These are phyloP conservation scores for Hylaeus anthracinus DNA, from an alignment of 1,140 invertebrate genomes.

Conservation along the genomic window DNA sequence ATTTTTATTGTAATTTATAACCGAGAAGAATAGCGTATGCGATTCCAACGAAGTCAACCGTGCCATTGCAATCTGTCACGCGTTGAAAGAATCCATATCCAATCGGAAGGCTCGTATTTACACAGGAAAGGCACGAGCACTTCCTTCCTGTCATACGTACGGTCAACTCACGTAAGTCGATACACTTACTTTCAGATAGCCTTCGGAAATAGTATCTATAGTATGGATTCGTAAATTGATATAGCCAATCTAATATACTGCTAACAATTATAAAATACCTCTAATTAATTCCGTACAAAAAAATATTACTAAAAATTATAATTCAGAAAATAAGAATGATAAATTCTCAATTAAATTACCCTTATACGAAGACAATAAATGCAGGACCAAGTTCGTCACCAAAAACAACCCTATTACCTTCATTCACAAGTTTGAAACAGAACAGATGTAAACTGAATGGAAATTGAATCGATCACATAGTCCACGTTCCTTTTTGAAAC, in stretches of 20 bases:
- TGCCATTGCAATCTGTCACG: constrained; percentile 19
- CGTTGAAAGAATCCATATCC: constrained; percentile 19
- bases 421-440: too few relatives aligned
- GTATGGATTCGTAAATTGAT: neutral
- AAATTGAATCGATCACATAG: neutral
- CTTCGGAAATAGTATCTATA: constrained; percentile 20
- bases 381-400: too few relatives aligned
- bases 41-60: constrained; percentile 2
- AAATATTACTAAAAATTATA: too few relatives aligned
- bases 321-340: too few relatives aligned
- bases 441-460: too few relatives aligned
- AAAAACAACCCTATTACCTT: too few relatives aligned
- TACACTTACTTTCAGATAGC: constrained; percentile 22
- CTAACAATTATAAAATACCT: too few relatives aligned
- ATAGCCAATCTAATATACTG: too few relatives aligned
- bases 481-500: neutral
- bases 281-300: too few relatives aligned
- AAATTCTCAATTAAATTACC: too few relatives aligned
- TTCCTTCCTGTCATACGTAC: constrained; percentile 30
- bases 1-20: neutral
- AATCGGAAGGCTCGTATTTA: constrained; percentile 40
- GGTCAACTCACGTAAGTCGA: constrained; percentile 32
- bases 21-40: neutral
- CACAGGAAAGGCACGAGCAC: constrained; percentile 26
- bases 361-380: too few relatives aligned